phyloP scores from a whole-genome alignment of 2,797 vertebrate genomes.

The Coreius guichenoti region DNA sequence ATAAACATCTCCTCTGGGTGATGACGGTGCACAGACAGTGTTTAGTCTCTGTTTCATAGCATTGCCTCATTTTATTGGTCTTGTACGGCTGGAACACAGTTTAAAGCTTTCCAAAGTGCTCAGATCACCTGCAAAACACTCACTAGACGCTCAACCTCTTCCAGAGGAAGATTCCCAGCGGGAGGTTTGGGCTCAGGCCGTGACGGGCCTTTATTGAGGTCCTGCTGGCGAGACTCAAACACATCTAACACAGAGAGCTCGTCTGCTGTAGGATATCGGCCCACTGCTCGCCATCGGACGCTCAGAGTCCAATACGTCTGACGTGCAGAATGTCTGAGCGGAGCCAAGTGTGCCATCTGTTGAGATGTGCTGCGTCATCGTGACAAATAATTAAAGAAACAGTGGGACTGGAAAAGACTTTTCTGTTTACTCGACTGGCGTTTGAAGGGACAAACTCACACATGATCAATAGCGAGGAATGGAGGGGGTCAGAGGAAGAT shows the following conservation, averaged over 20 bases:
- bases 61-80: constrained; percentile 21
- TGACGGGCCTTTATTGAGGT: not conserved
- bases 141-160: not conserved
- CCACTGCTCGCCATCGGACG: not conserved
- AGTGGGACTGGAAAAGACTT: constrained; percentile 43
- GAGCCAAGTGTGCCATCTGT: constrained; percentile 65
- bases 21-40: constrained; percentile 25
- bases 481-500: not conserved
- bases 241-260: not conserved
- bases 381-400: constrained; percentile 57
- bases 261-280: not conserved
- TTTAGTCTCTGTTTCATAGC: constrained; percentile 22
- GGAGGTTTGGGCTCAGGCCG: not conserved
- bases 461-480: not conserved
- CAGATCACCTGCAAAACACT: constrained; percentile 13
- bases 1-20: constrained; percentile 10
- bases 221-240: constrained; percentile 14
- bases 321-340: constrained; percentile 4
- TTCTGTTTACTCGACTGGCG: constrained; percentile 31
- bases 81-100: not conserved
- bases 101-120: constrained; percentile 7
- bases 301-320: constrained; percentile 23
- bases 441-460: not conserved
- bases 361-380: constrained; percentile 61
- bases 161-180: not conserved